Percentiles rank a stretch among this genome's conserved stretches.
phyloP scores from a whole-genome alignment of 2,797 vertebrate species.

The Anomalospiza imberbis region DNA sequence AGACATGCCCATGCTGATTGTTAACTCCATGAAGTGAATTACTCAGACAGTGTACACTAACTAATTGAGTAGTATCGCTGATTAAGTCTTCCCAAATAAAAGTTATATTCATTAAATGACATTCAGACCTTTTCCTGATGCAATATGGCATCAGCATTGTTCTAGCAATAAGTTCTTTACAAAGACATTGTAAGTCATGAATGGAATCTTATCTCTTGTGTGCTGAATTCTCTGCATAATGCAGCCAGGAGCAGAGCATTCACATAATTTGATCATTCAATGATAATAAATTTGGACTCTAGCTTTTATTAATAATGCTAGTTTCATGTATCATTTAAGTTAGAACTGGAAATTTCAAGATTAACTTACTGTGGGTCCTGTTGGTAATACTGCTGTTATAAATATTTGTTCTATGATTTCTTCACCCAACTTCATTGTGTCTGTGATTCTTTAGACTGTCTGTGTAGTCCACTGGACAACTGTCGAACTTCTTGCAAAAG shows the following conservation, averaged over 20 bases:
- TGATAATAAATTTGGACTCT: background rate
- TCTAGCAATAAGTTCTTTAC: background rate
- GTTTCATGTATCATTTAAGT: background rate
- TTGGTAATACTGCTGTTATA: background rate
- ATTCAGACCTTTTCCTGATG: background rate
- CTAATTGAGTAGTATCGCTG: background rate
- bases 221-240: background rate
- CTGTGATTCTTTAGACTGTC: background rate
- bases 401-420: background rate
- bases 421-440: background rate
- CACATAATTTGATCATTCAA: background rate
- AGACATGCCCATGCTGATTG: background rate
- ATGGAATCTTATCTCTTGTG: background rate
- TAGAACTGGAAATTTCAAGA: background rate
- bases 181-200: background rate
- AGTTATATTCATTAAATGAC: background rate
- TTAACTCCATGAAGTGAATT: background rate
- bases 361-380: background rate
- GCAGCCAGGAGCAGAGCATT: background rate
- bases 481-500: background rate
- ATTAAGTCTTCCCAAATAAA: background rate
- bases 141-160: background rate
- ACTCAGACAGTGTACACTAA: background rate
- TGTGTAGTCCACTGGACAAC: rapidly evolving
- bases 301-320: background rate